Conservation (phyloP, 1,140 invertebrate species). For the Bradysia coprophila region DNA sequence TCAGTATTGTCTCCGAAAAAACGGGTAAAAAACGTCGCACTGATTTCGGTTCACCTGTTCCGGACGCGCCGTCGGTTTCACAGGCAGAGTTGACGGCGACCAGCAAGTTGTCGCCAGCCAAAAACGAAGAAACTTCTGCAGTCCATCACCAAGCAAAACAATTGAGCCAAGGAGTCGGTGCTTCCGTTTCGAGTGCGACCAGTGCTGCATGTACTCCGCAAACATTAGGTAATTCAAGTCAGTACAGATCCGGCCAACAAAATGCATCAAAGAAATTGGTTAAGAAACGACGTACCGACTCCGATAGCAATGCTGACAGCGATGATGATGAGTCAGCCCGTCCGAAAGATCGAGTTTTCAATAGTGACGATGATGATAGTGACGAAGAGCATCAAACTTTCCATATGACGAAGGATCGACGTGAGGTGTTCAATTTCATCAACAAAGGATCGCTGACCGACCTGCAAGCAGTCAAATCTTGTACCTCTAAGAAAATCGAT, state of each 20-base stretch:
- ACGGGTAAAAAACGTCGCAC: no score
- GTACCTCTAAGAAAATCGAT: conserved; percentile 54
- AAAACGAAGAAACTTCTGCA: neutral
- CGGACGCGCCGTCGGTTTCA: no score
- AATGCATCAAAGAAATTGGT: no score
- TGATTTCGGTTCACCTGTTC: no score
- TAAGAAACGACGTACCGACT: neutral
- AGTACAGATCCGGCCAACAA: no score
- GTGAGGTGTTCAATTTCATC: conserved; percentile 57
- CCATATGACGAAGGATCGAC: conserved; percentile 44
- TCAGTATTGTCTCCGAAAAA: no score
- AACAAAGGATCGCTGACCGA: conserved; percentile 43
- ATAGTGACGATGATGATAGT: conserved; percentile 14
- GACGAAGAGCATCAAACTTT: conserved; percentile 51
- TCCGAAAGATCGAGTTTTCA: neutral
- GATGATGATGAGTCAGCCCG: neutral
- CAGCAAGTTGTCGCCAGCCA: neutral
- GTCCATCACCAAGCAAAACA: neutral
- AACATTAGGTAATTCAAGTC: no score
- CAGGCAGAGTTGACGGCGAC: conserved; percentile 10
- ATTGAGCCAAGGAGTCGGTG: neutral
- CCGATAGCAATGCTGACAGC: no score
- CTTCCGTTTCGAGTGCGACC: no score
- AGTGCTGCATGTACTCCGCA: no score
- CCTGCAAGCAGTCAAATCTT: conserved; percentile 42